phyloP scores from a whole-genome alignment of 35 echinoderm and acorn worm species.

The Acanthaster planci region DNA sequence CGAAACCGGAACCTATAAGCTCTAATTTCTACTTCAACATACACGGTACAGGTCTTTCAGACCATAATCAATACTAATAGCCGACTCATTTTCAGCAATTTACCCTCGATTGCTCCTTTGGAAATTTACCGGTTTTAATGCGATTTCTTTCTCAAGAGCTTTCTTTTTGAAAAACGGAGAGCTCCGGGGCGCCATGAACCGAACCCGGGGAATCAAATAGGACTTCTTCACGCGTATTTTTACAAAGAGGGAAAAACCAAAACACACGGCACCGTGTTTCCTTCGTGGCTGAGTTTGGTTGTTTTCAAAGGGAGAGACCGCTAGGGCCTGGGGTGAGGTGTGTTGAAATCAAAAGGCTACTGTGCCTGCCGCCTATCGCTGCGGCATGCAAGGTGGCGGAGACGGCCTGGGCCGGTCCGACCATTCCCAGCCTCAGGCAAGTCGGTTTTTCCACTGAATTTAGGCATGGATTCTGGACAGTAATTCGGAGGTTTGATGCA shows the following conservation, averaged over 20 bases:
- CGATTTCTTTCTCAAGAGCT: not conserved
- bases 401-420: not conserved
- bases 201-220: too few relatives aligned
- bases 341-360: constrained; percentile 4
- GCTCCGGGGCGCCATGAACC: too few relatives aligned
- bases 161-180: not conserved
- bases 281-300: too few relatives aligned
- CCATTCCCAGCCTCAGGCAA: not conserved
- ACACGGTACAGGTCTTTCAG: not conserved
- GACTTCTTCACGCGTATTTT: too few relatives aligned
- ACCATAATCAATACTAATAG: constrained; percentile 5
- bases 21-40: too few relatives aligned
- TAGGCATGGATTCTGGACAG: too few relatives aligned
- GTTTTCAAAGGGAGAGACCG: not conserved
- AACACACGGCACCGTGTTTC: too few relatives aligned
- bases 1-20: too few relatives aligned
- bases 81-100: constrained; percentile 11
- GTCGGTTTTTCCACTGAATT: too few relatives aligned
- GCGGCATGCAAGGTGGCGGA: constrained; percentile 3
- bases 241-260: too few relatives aligned
- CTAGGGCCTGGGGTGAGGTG: constrained; percentile 13
- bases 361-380: not conserved
- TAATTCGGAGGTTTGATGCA: too few relatives aligned
- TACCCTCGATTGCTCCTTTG: constrained; percentile 17
- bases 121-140: not conserved